A percentile compares a stretch with the other conserved stretches of the same genome.
phyloP scores from a whole-genome alignment of 2,113 vertebrate species.

The Gambusia holbrooki region DNA sequence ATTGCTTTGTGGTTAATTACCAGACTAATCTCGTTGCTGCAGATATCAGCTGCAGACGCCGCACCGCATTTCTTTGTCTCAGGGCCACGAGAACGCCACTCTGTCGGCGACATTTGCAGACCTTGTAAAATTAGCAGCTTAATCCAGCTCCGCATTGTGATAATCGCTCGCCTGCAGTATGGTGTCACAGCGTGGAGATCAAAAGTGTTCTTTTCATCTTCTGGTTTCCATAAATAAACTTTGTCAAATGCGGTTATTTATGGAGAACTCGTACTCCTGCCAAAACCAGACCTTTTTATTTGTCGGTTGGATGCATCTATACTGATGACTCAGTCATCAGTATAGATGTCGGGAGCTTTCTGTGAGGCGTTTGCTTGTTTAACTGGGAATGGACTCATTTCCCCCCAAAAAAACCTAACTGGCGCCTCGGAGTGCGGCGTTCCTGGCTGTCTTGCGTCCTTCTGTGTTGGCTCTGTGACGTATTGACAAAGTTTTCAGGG shows the following conservation, averaged over 20 bases:
- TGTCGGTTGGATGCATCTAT: slow-evolving; percentile 4
- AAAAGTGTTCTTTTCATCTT: slow-evolving; percentile 28
- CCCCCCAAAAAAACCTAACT: not conserved
- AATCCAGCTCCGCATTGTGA: slow-evolving; percentile 66
- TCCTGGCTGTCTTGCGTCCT: not conserved
- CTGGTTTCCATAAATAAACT: slow-evolving; percentile 30
- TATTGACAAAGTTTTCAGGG: not conserved
- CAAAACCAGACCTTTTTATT: slow-evolving; percentile 2
- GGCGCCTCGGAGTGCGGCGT: not conserved
- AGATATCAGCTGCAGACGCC: slow-evolving; percentile 70
- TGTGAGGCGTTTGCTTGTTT: not conserved
- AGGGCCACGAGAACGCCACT: slow-evolving; percentile 58
- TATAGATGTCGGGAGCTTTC: not conserved
- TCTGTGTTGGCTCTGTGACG: not conserved
- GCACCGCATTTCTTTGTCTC: slow-evolving; percentile 54
- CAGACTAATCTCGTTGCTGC: slow-evolving; percentile 75
- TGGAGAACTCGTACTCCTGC: slow-evolving; percentile 16
- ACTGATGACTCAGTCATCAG: slow-evolving; percentile 10
- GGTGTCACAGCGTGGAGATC: slow-evolving; percentile 61
- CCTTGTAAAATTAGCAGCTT: slow-evolving; percentile 70
- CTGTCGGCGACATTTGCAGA: slow-evolving; percentile 52
- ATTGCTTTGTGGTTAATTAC: slow-evolving; percentile 85
- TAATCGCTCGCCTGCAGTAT: slow-evolving; percentile 57
- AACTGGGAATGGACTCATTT: not conserved
- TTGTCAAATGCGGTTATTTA: slow-evolving; percentile 18